A percentile compares a stretch with the other conserved stretches of the same genome.
These are phyloP conservation scores for Euura saliciscinereae DNA, from an alignment of 1,140 invertebrate genomes.

Conservation along the genomic window DNA sequence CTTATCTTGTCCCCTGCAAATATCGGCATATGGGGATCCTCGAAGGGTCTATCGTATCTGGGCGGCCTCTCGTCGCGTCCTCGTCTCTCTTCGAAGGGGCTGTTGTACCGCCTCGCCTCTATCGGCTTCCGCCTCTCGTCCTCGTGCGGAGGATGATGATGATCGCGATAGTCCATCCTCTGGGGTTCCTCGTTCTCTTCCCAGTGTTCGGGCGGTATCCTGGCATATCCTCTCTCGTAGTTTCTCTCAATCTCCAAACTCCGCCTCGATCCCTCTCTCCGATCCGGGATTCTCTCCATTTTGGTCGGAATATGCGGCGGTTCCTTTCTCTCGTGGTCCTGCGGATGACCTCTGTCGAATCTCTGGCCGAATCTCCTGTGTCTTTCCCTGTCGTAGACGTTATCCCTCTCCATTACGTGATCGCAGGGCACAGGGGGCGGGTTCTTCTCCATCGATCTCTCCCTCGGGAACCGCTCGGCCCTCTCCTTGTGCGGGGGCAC, in stretches of 20 bases:
- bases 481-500: slow-evolving; percentile 39
- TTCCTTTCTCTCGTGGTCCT: slow-evolving; percentile 45
- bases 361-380: slow-evolving; percentile 46
- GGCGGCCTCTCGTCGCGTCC: slow-evolving; percentile 47
- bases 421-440: slow-evolving; percentile 24
- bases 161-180: slow-evolving; percentile 47
- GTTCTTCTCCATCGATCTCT: slow-evolving; percentile 47
- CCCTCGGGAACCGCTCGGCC: slow-evolving; percentile 42
- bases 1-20: slow-evolving; percentile 46
- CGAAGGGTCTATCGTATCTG: slow-evolving; percentile 52
- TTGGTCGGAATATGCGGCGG: slow-evolving; percentile 40
- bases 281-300: slow-evolving; percentile 40
- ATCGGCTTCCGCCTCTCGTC: slow-evolving; percentile 49
- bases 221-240: slow-evolving; percentile 48
- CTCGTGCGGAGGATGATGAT: slow-evolving; percentile 50
- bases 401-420: slow-evolving; percentile 36
- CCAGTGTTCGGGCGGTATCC: slow-evolving; percentile 50
- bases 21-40: slow-evolving; percentile 52
- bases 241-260: slow-evolving; percentile 45
- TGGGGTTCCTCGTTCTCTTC: slow-evolving; percentile 47
- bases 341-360: slow-evolving; percentile 40
- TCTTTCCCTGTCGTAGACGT: slow-evolving; percentile 49
- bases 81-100: slow-evolving; percentile 52
- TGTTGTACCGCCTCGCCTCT: slow-evolving; percentile 48
- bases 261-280: slow-evolving; percentile 41